These are phyloP conservation scores for Myotis brandtii DNA, from an alignment of 2,113 vertebrate genomes.

Conservation along the genomic window DNA sequence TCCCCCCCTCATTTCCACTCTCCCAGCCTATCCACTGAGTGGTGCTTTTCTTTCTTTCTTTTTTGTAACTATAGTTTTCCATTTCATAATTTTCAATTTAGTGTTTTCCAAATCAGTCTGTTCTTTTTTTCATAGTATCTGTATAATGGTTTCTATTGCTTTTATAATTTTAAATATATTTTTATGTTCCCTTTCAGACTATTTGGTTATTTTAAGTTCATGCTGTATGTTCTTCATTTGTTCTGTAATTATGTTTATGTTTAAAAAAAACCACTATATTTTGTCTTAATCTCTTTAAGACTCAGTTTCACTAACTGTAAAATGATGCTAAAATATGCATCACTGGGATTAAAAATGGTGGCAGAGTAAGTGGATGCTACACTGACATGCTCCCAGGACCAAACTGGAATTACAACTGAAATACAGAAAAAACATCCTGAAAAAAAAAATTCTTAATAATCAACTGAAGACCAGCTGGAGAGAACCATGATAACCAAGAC, in stretches of 20 bases:
- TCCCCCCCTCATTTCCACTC: too few species aligned
- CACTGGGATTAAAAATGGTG: too few species aligned
- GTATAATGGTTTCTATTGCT: background rate
- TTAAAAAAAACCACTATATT: too few species aligned
- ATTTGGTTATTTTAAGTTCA: background rate
- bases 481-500: too few species aligned
- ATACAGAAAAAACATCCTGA: too few species aligned
- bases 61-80: background rate
- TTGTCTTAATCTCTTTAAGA: background rate
- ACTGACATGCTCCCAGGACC: too few species aligned
- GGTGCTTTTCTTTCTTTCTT: background rate
- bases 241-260: background rate
- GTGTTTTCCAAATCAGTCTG: background rate
- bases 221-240: background rate
- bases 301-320: background rate
- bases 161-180: background rate
- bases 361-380: too few species aligned
- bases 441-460: too few species aligned
- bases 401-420: too few species aligned
- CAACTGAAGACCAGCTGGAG: too few species aligned
- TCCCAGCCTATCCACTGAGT: background rate
- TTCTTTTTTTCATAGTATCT: background rate
- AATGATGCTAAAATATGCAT: background rate
- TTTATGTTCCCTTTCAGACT: background rate
- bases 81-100: background rate